Evolutionary conservation across 2,888 invertebrate species (phyloP), one percentile per base, ranked within the genome.

Genomic region (Dendrolimus pini): DNA sequence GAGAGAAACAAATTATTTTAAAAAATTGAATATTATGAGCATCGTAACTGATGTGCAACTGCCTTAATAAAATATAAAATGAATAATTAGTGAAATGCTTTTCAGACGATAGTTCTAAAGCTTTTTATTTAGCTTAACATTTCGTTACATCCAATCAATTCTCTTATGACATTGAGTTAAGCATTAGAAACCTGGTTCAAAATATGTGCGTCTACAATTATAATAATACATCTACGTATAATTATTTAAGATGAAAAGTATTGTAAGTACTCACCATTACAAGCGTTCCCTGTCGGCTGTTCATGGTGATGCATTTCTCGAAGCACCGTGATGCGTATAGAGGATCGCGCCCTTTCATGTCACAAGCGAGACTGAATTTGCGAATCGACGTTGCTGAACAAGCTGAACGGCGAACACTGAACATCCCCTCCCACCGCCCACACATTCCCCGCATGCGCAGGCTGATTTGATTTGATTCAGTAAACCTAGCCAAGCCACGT

Each of bases 301-400:
- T 93, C 93, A 93, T 93, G 91, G 81, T 93, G 92, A 93, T 93
- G 92, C 93, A 93, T 93, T 93, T 92, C 93, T 93, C 92, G 92
- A 89, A 91, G 91, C 91, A 92, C 92, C 92, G 92, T 89, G 84
- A 79, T 85, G 83, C 83, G 85, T 84, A 77, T 82, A 79, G 78
- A 83, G 85, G 78, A 84, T 85, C 88, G 90, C 89, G 79, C 88
- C 91, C 91, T 91, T 85, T 91, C 91, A 91, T 91, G 91, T 89
- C 91, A 91, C 91, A 90, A 84, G 81, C 83, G 85, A 90, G 89
- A 91, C 91, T 91, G 86, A 83, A 82, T 72, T 69, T 73, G 70
- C 72, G 73, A 70, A 71, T 69, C 75, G 73, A 71, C 71, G 79
- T 76, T 78, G 81, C 88, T 86, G 86, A 87, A 47, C 47, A 47